Evolutionary conservation across 2,797 vertebrate species (phyloP).

Genomic region (Carapus acus): DNA sequence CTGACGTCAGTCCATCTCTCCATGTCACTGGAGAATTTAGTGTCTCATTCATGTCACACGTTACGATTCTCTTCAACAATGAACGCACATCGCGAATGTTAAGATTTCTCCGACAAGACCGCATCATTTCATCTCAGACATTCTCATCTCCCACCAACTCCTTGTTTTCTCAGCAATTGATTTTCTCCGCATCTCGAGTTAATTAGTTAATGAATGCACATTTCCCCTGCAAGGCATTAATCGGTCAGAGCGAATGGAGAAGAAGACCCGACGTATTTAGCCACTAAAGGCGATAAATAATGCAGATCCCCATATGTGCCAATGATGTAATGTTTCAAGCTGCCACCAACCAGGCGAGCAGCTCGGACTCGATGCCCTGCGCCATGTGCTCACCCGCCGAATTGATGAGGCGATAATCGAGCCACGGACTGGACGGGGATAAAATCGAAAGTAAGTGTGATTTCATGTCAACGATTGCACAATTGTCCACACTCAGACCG

Average conservation of each 20-base stretch:
- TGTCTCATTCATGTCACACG: too few species aligned
- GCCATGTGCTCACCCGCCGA: conserved; percentile 71
- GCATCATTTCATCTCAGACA: too few species aligned
- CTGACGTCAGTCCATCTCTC: not conserved
- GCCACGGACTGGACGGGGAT: conserved; percentile 42
- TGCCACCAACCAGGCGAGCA: conserved; percentile 48
- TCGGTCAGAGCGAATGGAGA: not conserved
- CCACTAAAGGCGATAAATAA: conserved; percentile 46
- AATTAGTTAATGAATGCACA: too few species aligned
- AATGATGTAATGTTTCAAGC: conserved; percentile 65
- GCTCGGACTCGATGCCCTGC: conserved; percentile 50
- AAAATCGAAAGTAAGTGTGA: conserved; percentile 59
- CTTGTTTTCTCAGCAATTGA: too few species aligned
- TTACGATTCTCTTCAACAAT: too few species aligned
- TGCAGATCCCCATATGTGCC: conserved; percentile 44
- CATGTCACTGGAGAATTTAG: too few species aligned
- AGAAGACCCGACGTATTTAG: conserved; percentile 5
- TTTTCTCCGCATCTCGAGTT: too few species aligned
- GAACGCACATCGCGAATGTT: too few species aligned
- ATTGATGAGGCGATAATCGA: conserved; percentile 62
- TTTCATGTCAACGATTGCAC: conserved; percentile 3
- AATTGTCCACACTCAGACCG: too few species aligned
- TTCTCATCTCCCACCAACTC: too few species aligned
- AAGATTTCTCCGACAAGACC: too few species aligned
- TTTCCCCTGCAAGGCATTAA: not conserved